phyloP scores from a whole-genome alignment of 2,113 vertebrate genomes.

The Ceuthmochares aereus region DNA sequence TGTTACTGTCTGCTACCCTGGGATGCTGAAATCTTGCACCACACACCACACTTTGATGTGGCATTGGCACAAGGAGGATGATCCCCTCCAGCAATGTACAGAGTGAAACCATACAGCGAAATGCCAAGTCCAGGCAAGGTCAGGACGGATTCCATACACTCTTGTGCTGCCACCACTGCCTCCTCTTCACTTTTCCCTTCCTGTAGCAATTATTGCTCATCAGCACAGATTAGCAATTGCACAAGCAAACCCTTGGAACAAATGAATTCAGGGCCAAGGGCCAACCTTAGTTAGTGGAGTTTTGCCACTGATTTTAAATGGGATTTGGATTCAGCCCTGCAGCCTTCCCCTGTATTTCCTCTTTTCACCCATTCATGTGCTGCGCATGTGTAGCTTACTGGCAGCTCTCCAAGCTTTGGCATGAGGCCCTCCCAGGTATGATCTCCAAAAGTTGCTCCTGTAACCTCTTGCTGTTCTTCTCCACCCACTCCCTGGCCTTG shows the following conservation, averaged over 20 bases:
- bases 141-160: neutral
- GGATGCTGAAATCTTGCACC: neutral
- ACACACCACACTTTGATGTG: slow-evolving; percentile 35
- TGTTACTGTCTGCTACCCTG: neutral
- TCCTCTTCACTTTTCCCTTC: slow-evolving; percentile 21
- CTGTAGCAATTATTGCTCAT: slow-evolving; percentile 40
- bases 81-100: neutral
- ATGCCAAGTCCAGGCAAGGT: neutral
- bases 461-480: neutral
- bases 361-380: slow-evolving; percentile 21
- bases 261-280: slow-evolving; percentile 39
- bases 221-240: slow-evolving; percentile 40
- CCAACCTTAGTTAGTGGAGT: neutral
- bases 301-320: slow-evolving; percentile 19
- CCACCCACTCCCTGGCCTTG: neutral
- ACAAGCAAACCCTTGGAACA: slow-evolving; percentile 1
- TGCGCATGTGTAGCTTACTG: slow-evolving; percentile 20
- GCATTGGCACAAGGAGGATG: slow-evolving; percentile 30
- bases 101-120: neutral
- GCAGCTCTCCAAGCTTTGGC: neutral
- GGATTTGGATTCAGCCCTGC: slow-evolving; percentile 44
- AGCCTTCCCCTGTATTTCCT: slow-evolving; percentile 22
- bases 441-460: neutral
- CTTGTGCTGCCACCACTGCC: neutral
- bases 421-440: neutral